A percentile compares a stretch with the other conserved stretches of the same genome.
These are phyloP conservation scores for Hyposmocoma kahamanoa DNA, from an alignment of 1,140 invertebrate species.

Conservation along the genomic window DNA sequence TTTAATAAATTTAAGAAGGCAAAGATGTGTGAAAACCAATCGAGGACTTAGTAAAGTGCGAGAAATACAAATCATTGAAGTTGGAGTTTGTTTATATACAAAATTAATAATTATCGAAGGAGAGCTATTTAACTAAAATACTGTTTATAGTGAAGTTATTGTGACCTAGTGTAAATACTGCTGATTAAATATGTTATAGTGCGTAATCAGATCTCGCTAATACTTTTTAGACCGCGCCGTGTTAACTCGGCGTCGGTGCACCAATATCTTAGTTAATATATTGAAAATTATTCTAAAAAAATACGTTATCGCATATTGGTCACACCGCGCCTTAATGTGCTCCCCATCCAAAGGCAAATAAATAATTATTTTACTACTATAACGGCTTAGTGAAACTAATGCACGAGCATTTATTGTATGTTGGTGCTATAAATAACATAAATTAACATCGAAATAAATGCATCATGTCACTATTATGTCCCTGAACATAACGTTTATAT, in stretches of 20 bases:
- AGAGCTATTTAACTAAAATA: slow-evolving; percentile 62
- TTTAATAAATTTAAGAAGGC: slow-evolving; percentile 68
- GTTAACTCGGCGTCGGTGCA: slow-evolving; percentile 21
- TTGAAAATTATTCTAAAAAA: slow-evolving; percentile 59
- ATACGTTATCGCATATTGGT: slow-evolving; percentile 31
- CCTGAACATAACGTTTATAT: slow-evolving; percentile 56
- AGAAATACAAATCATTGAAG: slow-evolving; percentile 25
- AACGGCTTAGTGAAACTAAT: slow-evolving; percentile 56
- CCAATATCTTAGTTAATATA: slow-evolving; percentile 27
- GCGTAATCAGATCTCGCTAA: slow-evolving; percentile 49
- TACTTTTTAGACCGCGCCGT: slow-evolving; percentile 27
- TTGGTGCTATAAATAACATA: slow-evolving; percentile 70
- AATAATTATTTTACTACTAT: slow-evolving; percentile 55
- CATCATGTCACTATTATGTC: slow-evolving; percentile 72
- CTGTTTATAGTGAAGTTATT: slow-evolving; percentile 49
- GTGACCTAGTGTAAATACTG: slow-evolving; percentile 48
- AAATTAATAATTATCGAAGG: slow-evolving; percentile 33
- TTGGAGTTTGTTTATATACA: slow-evolving; percentile 46
- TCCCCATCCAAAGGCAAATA: slow-evolving; percentile 33
- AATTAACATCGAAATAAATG: slow-evolving; percentile 72
- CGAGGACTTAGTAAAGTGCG: slow-evolving; percentile 29
- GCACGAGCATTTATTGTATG: slow-evolving; percentile 68
- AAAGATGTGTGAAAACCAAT: slow-evolving; percentile 68
- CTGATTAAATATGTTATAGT: slow-evolving; percentile 34
- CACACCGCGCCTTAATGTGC: slow-evolving; percentile 33